Conservation (phyloP, 2,888 invertebrate genomes). For the Eueremaeus valkanovi region DNA sequence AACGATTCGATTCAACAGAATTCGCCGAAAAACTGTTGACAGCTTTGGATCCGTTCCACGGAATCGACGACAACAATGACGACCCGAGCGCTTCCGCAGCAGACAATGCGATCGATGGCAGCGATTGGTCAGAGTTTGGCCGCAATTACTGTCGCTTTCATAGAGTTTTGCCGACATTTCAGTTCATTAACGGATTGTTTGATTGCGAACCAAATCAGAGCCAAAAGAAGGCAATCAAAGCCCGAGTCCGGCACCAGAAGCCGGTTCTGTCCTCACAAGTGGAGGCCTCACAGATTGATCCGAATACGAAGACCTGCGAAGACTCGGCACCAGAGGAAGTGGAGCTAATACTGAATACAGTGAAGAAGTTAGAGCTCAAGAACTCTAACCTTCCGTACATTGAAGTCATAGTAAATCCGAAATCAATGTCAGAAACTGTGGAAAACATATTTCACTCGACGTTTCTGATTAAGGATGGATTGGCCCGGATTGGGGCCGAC, state of each 20-base stretch:
- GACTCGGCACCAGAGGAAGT: constrained; percentile 15
- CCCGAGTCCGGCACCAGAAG: background rate
- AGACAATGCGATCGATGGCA: background rate
- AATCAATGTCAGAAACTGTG: constrained; percentile 3
- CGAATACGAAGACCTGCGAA: background rate
- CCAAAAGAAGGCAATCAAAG: background rate
- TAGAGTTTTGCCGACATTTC: background rate
- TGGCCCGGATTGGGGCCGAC: background rate
- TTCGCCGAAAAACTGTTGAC: constrained; percentile 4
- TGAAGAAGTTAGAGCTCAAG: background rate
- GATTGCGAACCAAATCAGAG: background rate
- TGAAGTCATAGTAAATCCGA: constrained; percentile 8
- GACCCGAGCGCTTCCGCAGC: background rate
- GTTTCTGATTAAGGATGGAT: constrained; percentile 16
- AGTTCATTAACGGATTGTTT: constrained; percentile 11
- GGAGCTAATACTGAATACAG: background rate
- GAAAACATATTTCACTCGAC: constrained; percentile 32
- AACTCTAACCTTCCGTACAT: constrained; percentile 15
- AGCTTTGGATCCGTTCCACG: background rate
- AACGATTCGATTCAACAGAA: background rate
- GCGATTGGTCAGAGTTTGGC: constrained; percentile 16
- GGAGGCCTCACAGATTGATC: constrained; percentile 8
- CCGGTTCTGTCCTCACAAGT: background rate
- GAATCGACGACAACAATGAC: background rate
- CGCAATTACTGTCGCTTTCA: constrained; percentile 4